Evolutionary conservation across 2,888 invertebrate species (phyloP).

Genomic region (Ganaspis brasiliensis): DNA sequence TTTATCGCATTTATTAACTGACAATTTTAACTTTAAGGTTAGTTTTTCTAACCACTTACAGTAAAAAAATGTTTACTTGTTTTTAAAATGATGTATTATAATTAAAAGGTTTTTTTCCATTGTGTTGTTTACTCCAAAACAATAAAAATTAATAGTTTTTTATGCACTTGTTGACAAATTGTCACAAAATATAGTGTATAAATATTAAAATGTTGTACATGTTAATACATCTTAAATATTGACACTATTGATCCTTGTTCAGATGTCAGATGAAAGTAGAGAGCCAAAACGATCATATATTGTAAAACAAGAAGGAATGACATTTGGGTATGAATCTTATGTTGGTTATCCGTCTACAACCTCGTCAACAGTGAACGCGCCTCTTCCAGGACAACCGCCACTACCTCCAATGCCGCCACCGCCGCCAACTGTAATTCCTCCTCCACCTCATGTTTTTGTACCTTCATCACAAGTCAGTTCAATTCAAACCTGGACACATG

Average conservation of each 20-base stretch:
- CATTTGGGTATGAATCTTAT: conserved; percentile 73
- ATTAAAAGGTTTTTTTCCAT: too few relatives aligned
- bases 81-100: too few relatives aligned
- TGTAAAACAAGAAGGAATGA: conserved; percentile 69
- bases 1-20: too few relatives aligned
- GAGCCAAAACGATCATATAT: conserved; percentile 66
- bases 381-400: conserved; percentile 78
- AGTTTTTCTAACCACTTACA: too few relatives aligned
- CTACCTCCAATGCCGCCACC: conserved; percentile 79
- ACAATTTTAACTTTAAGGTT: too few relatives aligned
- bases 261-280: conserved; percentile 71
- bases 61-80: too few relatives aligned
- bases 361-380: conserved; percentile 71
- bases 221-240: too few relatives aligned
- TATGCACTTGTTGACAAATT: too few relatives aligned
- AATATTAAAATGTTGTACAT: too few relatives aligned
- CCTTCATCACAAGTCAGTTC: conserved; percentile 75
- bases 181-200: too few relatives aligned
- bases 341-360: conserved; percentile 69
- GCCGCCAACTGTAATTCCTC: conserved; percentile 69
- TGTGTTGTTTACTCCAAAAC: too few relatives aligned
- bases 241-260: conserved; percentile 29
- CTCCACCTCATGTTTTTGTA: conserved; percentile 74
- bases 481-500: conserved; percentile 73
- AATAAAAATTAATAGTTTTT: too few relatives aligned